These are phyloP conservation scores for Nerophis lumbriciformis DNA, from an alignment of 2,113 vertebrate species.

Conservation along the genomic window DNA sequence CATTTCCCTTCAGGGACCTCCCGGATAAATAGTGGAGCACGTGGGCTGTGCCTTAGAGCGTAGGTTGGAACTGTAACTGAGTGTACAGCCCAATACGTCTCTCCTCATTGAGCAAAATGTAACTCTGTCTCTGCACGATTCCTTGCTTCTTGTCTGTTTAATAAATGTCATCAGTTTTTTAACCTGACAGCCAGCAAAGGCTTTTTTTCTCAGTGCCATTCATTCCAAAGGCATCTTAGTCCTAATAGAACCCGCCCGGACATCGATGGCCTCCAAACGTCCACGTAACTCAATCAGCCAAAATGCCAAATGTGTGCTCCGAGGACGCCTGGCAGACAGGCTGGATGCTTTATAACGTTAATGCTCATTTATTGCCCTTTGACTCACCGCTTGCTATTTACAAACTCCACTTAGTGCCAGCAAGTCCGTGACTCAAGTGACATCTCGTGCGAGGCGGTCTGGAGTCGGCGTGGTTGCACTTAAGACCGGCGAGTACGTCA, in stretches of 20 bases:
- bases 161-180: too few relatives aligned
- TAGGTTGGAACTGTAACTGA: too few relatives aligned
- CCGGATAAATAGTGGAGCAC: too few relatives aligned
- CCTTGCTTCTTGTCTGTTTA: too few relatives aligned
- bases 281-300: neutral
- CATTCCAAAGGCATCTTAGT: neutral
- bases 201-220: neutral
- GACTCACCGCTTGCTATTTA: neutral
- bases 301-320: conserved; percentile 5
- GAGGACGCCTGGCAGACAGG: neutral
- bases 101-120: too few relatives aligned
- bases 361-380: conserved; percentile 6
- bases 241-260: neutral
- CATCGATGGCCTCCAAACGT: conserved; percentile 2
- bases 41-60: too few relatives aligned
- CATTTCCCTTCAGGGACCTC: too few relatives aligned
- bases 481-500: neutral
- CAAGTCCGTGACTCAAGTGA: neutral
- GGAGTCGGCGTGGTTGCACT: neutral
- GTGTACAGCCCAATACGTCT: too few relatives aligned
- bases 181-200: neutral
- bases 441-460: neutral
- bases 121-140: too few relatives aligned
- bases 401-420: neutral
- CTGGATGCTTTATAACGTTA: neutral